These are phyloP conservation scores for Penaeus monodon DNA, from an alignment of 2,888 invertebrate genomes.

Conservation along the genomic window DNA sequence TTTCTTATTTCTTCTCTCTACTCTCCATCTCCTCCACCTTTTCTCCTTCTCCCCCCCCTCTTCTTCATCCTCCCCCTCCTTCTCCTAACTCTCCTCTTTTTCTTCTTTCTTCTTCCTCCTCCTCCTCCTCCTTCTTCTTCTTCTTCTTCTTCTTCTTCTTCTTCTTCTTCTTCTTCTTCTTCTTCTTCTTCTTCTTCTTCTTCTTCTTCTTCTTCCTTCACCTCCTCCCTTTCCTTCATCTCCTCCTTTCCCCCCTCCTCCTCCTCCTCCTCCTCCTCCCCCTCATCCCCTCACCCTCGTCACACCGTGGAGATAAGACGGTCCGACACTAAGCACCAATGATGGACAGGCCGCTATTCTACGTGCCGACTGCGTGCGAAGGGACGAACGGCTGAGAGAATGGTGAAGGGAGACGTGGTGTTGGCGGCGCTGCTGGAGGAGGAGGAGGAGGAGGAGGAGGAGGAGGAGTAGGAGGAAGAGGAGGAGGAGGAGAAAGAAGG, in stretches of 20 bases:
- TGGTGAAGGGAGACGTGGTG: constrained; percentile 11
- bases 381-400: constrained; percentile 51
- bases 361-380: constrained; percentile 56
- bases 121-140: neutral
- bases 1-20: no score
- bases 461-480: constrained; percentile 13
- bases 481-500: constrained; percentile 12
- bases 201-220: neutral
- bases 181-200: neutral
- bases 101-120: neutral
- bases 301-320: constrained; percentile 41
- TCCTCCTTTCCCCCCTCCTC: neutral
- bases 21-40: no score
- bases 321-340: constrained; percentile 44
- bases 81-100: no score
- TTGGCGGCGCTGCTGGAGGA: neutral
- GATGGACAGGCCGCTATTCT: constrained; percentile 56
- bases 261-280: neutral
- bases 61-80: no score
- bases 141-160: constrained; percentile 2
- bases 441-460: neutral
- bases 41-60: no score
- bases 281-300: constrained; percentile 16
- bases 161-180: constrained; percentile 3
- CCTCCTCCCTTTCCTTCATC: neutral